A percentile compares a stretch with the other conserved stretches of the same genome.
Evolutionary conservation across 2,113 vertebrate species (phyloP).

Genomic region (Spea multiplicata): DNA sequence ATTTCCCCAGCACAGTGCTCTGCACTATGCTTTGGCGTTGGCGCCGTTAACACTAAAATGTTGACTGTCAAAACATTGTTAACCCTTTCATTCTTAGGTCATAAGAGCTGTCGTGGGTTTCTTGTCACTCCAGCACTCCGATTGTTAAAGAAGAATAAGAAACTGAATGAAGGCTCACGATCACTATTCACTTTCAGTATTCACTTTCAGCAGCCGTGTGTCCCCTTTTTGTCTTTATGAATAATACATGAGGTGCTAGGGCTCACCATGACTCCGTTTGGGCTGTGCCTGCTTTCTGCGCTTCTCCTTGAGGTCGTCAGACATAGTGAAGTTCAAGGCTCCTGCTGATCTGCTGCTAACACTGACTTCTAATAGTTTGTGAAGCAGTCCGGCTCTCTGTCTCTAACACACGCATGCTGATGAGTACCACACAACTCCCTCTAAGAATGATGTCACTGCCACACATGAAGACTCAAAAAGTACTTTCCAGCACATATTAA

Average conservation of each 20-base stretch:
- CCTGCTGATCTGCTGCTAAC: constrained; percentile 6
- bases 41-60: no score
- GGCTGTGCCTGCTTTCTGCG: constrained; percentile 78
- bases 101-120: no score
- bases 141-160: no score
- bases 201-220: no score
- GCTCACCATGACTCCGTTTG: constrained; percentile 71
- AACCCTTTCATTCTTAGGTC: no score
- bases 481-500: constrained; percentile 30
- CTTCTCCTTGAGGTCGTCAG: constrained; percentile 71
- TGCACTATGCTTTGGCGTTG: no score
- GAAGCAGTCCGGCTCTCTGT: constrained; percentile 22
- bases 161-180: no score
- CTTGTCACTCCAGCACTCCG: no score
- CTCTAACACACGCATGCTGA: constrained; percentile 42
- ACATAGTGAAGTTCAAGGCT: constrained; percentile 56
- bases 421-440: constrained; percentile 46
- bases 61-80: no score
- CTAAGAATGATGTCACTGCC: constrained; percentile 8
- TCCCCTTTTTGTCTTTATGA: no score
- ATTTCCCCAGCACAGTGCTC: no score
- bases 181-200: no score
- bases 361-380: constrained; percentile 14
- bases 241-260: neutral
- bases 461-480: constrained; percentile 27